These are phyloP conservation scores for Strigamia crassipes DNA, from an alignment of 2,888 invertebrate genomes.

Conservation along the genomic window DNA sequence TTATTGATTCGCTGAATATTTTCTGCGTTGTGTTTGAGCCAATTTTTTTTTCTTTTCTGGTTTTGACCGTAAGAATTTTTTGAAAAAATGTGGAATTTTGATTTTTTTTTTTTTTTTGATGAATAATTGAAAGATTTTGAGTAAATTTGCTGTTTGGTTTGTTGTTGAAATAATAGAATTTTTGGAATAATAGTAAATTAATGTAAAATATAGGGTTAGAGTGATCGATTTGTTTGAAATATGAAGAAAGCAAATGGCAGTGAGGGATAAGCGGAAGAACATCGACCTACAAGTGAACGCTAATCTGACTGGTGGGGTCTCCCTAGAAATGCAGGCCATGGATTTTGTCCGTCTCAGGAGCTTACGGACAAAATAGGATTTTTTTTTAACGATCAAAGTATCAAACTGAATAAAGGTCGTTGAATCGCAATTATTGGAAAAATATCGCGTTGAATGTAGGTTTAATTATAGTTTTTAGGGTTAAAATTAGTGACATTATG, in stretches of 20 bases:
- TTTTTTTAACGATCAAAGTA: background rate
- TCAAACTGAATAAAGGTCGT: background rate
- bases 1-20: constrained; percentile 21
- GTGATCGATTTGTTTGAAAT: constrained; percentile 1
- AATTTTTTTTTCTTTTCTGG: background rate
- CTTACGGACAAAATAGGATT: background rate
- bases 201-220: background rate
- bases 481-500: background rate
- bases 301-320: background rate
- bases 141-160: background rate
- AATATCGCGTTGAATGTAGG: background rate
- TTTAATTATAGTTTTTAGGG: background rate
- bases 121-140: background rate
- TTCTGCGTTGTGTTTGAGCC: background rate
- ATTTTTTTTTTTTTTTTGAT: background rate
- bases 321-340: constrained; percentile 14
- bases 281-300: constrained; percentile 10
- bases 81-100: too few relatives aligned
- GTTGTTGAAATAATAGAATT: background rate
- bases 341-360: constrained; percentile 8
- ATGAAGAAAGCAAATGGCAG: background rate
- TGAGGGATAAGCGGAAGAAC: constrained; percentile 23
- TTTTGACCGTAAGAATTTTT: background rate
- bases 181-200: background rate
- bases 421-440: background rate